Percentiles rank a stretch among this genome's conserved stretches.
Evolutionary conservation across 1,140 invertebrate species (phyloP).

Genomic region (Drosophila biarmipes): DNA sequence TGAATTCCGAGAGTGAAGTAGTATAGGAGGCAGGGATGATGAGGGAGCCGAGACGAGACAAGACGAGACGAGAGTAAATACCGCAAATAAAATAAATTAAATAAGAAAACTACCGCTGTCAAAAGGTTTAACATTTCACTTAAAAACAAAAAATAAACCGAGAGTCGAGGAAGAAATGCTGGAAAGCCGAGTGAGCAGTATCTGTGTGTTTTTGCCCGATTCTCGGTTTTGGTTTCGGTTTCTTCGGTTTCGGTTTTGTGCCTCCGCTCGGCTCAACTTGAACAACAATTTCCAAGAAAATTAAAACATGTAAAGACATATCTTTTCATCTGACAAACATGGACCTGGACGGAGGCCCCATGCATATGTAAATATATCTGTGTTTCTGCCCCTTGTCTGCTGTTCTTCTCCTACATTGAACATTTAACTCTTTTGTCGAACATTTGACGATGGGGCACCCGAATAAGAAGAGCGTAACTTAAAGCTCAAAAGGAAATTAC

Average conservation of each 20-base stretch:
- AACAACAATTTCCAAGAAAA: constrained; percentile 83
- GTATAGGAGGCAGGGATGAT: not conserved
- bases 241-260: constrained; percentile 26
- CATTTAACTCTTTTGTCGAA: constrained; percentile 42
- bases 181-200: constrained; percentile 17
- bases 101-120: constrained; percentile 82
- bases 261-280: constrained; percentile 51
- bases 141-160: constrained; percentile 68
- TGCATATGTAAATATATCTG: constrained; percentile 65
- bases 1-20: constrained; percentile 62
- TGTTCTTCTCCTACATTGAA: constrained; percentile 29
- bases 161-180: constrained; percentile 27
- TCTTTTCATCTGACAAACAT: constrained; percentile 82
- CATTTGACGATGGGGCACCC: constrained; percentile 41
- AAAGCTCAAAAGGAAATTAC: constrained; percentile 79
- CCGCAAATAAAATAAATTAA: constrained; percentile 83
- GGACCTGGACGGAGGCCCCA: constrained; percentile 37
- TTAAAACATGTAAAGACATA: constrained; percentile 83
- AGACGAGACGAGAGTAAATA: constrained; percentile 65
- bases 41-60: constrained; percentile 3
- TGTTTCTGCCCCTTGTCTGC: constrained; percentile 12
- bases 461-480: constrained; percentile 44
- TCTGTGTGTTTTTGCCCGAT: constrained; percentile 38
- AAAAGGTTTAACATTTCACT: constrained; percentile 83
- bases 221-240: constrained; percentile 41